Percentiles rank a stretch among this genome's conserved stretches.
These are phyloP conservation scores for Mionectes macconnelli DNA, from an alignment of 2,113 vertebrate genomes.

Conservation along the genomic window DNA sequence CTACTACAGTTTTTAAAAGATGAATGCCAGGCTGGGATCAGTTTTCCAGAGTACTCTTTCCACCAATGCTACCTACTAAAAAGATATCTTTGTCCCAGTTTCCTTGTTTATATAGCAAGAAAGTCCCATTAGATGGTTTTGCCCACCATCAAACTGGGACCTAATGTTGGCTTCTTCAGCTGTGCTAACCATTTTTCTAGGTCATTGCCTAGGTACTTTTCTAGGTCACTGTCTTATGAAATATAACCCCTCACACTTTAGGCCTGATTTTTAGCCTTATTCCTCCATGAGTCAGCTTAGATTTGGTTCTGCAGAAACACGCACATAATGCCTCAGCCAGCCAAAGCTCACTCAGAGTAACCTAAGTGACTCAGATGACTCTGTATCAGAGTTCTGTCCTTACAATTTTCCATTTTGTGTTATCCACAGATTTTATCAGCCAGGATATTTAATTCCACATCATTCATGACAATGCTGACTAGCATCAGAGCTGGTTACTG, in stretches of 20 bases:
- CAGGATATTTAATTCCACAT: conserved; percentile 36
- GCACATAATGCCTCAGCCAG: not conserved
- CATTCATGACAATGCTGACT: conserved; percentile 42
- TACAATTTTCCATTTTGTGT: conserved; percentile 49
- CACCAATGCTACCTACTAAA: not conserved
- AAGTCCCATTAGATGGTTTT: not conserved
- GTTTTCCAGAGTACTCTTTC: not conserved
- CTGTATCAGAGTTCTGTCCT: conserved; percentile 16
- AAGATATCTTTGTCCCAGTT: not conserved
- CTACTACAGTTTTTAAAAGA: not conserved
- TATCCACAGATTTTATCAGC: conserved; percentile 56
- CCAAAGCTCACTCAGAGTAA: not conserved
- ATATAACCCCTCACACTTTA: not conserved
- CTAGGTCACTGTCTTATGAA: not conserved
- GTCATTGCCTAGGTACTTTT: not conserved
- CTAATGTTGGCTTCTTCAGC: not conserved
- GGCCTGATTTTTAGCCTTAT: not conserved
- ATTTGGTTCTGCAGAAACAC: not conserved
- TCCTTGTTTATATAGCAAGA: not conserved
- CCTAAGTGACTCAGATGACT: conserved; percentile 9
- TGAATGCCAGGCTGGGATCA: not conserved
- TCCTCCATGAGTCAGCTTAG: not conserved
- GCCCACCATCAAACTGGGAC: not conserved
- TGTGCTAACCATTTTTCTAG: not conserved
- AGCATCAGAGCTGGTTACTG: conserved; percentile 4